Evolutionary conservation across 2,797 vertebrate genomes (phyloP).

Genomic region (Mormyrops attenuatus): DNA sequence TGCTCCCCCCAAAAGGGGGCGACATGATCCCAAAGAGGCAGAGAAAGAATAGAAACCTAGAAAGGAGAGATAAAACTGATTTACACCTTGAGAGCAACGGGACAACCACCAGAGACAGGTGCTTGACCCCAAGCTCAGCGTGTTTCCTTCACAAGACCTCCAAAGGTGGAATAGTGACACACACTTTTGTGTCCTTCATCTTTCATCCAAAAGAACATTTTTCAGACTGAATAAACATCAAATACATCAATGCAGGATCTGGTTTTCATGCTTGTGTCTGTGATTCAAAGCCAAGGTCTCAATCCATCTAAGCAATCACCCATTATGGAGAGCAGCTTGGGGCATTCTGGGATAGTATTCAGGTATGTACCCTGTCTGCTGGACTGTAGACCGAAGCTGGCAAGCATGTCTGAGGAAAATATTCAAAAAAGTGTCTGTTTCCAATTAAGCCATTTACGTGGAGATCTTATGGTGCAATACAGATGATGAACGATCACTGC

Average conservation of each 20-base stretch:
- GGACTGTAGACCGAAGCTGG: neutral
- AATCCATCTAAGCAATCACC: neutral
- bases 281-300: neutral
- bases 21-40: neutral
- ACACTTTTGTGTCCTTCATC: neutral
- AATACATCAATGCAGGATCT: neutral
- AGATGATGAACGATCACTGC: neutral
- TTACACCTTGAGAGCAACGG: neutral
- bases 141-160: neutral
- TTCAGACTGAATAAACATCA: neutral
- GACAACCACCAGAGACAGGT: neutral
- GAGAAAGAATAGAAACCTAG: neutral
- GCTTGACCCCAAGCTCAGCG: neutral
- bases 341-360: neutral
- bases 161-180: neutral
- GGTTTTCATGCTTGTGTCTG: neutral
- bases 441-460: neutral
- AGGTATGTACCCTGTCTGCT: neutral
- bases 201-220: neutral
- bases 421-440: neutral
- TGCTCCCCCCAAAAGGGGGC: neutral
- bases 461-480: neutral
- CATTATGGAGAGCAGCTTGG: neutral
- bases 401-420: neutral
- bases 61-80: neutral